A percentile compares a stretch with the other conserved stretches of the same genome.
Conservation (phyloP, 2,888 invertebrate species). For the Bembecia ichneumoniformis region DNA sequence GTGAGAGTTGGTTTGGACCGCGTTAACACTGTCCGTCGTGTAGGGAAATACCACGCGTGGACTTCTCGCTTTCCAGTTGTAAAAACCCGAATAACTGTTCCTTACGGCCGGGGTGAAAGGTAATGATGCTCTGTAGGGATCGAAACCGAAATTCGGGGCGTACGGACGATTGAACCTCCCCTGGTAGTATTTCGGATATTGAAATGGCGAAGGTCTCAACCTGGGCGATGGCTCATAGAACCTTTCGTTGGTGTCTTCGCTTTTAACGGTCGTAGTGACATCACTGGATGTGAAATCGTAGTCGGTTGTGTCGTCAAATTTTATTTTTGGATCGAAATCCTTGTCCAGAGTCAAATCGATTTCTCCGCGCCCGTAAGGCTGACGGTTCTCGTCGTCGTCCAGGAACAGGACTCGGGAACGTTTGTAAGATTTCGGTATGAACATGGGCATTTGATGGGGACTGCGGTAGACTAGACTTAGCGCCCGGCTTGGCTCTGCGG, state of each 20-base stretch:
- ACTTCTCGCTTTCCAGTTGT: slow-evolving; percentile 55
- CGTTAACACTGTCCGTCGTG: slow-evolving; percentile 44
- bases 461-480: slow-evolving; percentile 48
- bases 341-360: slow-evolving; percentile 50
- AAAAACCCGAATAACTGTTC: slow-evolving; percentile 38
- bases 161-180: slow-evolving; percentile 48
- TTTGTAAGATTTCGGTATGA: slow-evolving; percentile 43
- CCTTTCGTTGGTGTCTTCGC: slow-evolving; percentile 47
- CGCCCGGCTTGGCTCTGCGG: slow-evolving; percentile 56
- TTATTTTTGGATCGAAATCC: slow-evolving; percentile 45
- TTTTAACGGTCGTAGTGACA: slow-evolving; percentile 19
- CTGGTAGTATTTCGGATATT: slow-evolving; percentile 44
- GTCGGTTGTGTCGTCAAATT: slow-evolving; percentile 60
- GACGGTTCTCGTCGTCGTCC: slow-evolving; percentile 51
- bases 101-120: slow-evolving; percentile 39
- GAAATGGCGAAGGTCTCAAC: slow-evolving; percentile 28
- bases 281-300: slow-evolving; percentile 59
- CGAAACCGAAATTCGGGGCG: slow-evolving; percentile 49
- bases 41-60: slow-evolving; percentile 66
- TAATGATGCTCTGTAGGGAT: slow-evolving; percentile 29
- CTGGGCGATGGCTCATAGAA: slow-evolving; percentile 48
- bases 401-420: slow-evolving; percentile 47
- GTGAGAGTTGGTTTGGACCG: slow-evolving; percentile 60
- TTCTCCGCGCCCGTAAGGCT: slow-evolving; percentile 49
- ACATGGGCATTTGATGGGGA: slow-evolving; percentile 47